phyloP scores from a whole-genome alignment of 2,888 invertebrate species.

The Chymomyza amoena region DNA sequence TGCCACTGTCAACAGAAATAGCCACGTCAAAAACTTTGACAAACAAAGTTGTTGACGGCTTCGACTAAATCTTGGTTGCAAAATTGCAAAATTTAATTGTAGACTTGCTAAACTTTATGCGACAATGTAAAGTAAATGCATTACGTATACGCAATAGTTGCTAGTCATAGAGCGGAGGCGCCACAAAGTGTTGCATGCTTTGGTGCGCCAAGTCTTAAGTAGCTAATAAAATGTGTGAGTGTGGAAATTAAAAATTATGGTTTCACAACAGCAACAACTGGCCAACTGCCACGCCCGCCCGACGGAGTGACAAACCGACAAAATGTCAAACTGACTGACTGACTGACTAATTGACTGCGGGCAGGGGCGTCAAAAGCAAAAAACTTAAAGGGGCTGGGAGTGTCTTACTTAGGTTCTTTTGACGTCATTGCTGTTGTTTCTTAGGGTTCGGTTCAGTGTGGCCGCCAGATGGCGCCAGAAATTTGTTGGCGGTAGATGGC shows the following conservation, averaged over 20 bases:
- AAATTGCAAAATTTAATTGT: background rate
- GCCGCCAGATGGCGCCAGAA: too few species aligned
- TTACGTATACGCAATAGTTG: background rate
- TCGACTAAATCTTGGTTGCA: background rate
- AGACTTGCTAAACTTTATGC: background rate
- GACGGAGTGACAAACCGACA: background rate
- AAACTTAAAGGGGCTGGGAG: too few species aligned
- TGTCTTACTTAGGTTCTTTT: too few species aligned
- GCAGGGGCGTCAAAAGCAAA: too few species aligned
- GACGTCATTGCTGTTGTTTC: too few species aligned
- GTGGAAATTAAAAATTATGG: conserved; percentile 51
- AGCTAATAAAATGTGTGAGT: background rate
- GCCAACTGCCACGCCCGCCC: conserved; percentile 32
- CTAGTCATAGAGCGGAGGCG: conserved; percentile 6
- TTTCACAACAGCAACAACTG: conserved; percentile 41
- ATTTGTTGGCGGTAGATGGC: too few species aligned
- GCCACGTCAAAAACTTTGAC: background rate
- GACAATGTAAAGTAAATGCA: background rate
- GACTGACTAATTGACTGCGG: background rate
- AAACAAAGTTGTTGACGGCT: background rate
- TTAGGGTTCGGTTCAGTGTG: too few species aligned
- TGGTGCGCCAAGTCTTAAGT: background rate
- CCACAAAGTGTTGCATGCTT: conserved; percentile 24
- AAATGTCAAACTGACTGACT: background rate
- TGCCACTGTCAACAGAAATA: too few species aligned